phyloP scores from a whole-genome alignment of 2,113 vertebrate genomes.

The Antechinus stuartii region DNA sequence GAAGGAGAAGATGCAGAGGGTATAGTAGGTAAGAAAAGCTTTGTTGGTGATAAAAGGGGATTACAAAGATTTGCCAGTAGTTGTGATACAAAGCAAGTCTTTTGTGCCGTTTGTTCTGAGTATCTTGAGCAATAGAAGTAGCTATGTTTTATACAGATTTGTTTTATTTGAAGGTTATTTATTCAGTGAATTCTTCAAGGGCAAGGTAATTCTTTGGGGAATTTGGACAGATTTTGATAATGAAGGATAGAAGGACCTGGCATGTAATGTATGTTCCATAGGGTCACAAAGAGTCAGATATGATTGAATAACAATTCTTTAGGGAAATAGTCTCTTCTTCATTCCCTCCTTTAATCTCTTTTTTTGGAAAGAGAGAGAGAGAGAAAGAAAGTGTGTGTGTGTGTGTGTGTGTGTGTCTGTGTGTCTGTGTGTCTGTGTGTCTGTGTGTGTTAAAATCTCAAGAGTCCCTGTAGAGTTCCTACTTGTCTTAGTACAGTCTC shows the following conservation, averaged over 20 bases:
- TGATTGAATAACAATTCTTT: neutral
- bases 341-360: neutral
- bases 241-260: neutral
- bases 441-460: neutral
- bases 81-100: neutral
- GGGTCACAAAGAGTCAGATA: neutral
- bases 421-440: no score
- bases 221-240: neutral
- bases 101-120: constrained; percentile 19
- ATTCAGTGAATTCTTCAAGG: neutral
- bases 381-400: no score
- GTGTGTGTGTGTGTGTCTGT: no score
- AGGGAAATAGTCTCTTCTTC: neutral
- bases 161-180: neutral
- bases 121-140: neutral
- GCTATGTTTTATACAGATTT: neutral
- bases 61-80: neutral
- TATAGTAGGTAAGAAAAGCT: neutral
- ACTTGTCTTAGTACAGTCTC: neutral
- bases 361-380: neutral
- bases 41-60: rapidly evolving
- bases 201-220: neutral
- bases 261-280: neutral
- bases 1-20: neutral
- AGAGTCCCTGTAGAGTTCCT: neutral